Evolutionary conservation across 2,888 invertebrate genomes (phyloP).

Genomic region (Pardosa pseudoannulata): DNA sequence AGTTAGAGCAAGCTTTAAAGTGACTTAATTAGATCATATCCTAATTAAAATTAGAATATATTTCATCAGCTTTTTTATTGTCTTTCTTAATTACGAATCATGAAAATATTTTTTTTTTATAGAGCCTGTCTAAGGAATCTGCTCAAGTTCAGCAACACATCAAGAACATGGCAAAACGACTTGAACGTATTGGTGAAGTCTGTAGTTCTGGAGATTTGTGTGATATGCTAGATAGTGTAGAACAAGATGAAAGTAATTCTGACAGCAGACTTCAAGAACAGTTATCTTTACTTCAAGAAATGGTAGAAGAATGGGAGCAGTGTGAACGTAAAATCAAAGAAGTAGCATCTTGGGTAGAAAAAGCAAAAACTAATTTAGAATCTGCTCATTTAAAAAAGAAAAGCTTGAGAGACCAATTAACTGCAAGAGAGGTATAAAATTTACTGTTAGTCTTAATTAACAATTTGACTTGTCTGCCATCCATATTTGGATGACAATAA

Average conservation of each 20-base stretch:
- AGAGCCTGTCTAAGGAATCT: constrained; percentile 73
- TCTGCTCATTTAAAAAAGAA: constrained; percentile 90
- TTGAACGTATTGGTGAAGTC: constrained; percentile 88
- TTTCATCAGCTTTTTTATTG: too few species aligned
- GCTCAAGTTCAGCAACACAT: constrained; percentile 73
- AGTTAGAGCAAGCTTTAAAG: too few species aligned
- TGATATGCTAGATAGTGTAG: constrained; percentile 89
- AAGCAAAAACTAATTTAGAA: constrained; percentile 86
- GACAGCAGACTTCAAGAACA: constrained; percentile 90
- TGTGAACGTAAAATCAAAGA: constrained; percentile 96
- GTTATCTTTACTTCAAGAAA: constrained; percentile 92
- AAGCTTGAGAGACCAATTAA: constrained; percentile 90
- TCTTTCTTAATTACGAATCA: too few species aligned
- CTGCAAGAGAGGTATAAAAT: constrained; percentile 82
- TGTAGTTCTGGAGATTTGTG: constrained; percentile 91
- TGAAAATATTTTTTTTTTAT: background rate
- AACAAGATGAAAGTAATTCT: constrained; percentile 89
- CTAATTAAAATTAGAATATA: too few species aligned
- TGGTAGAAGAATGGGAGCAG: constrained; percentile 96
- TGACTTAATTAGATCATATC: too few species aligned
- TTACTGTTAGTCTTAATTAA: too few species aligned
- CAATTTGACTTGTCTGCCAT: too few species aligned
- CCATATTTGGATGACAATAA: too few species aligned
- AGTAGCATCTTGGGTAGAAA: constrained; percentile 91
- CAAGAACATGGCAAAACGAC: constrained; percentile 92